Percentiles rank a stretch among this genome's conserved stretches.
phyloP scores from a whole-genome alignment of 2,888 invertebrate species.

The Xestia ashworthii region DNA sequence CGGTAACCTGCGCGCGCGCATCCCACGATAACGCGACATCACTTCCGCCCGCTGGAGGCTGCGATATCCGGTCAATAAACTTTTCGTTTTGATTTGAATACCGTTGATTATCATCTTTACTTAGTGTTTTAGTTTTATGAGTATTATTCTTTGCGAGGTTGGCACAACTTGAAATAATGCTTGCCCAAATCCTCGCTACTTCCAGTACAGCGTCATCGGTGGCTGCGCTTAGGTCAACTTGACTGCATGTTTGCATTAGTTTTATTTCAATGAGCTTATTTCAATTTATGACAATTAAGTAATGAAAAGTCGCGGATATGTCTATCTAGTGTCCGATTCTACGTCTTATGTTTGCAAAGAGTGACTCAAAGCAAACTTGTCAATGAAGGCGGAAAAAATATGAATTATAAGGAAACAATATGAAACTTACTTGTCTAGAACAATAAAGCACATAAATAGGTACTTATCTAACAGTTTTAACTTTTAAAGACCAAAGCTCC shows the following conservation, averaged over 20 bases:
- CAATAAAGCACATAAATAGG: not conserved
- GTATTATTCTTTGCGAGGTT: not conserved
- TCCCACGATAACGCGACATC: slow-evolving; percentile 71
- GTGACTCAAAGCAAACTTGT: slow-evolving; percentile 43
- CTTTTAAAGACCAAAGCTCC: not conserved
- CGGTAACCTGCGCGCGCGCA: slow-evolving; percentile 68
- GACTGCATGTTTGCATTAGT: not conserved
- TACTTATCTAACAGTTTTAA: not conserved
- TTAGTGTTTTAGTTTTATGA: slow-evolving; percentile 5
- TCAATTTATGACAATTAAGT: slow-evolving; percentile 2
- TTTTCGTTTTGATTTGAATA: slow-evolving; percentile 61
- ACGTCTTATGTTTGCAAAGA: slow-evolving; percentile 18
- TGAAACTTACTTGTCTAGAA: not conserved
- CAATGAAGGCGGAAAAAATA: slow-evolving; percentile 22
- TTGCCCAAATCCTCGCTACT: not conserved
- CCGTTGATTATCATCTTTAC: slow-evolving; percentile 29
- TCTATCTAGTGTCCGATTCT: not conserved
- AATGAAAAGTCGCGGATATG: slow-evolving; percentile 9
- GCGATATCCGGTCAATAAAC: slow-evolving; percentile 78
- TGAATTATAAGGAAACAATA: slow-evolving; percentile 33
- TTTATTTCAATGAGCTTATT: slow-evolving; percentile 1
- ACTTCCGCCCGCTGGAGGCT: slow-evolving; percentile 76
- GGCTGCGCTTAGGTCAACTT: not conserved
- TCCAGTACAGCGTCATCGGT: not conserved
- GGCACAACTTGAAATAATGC: not conserved